Evolutionary conservation across 2,888 invertebrate genomes (phyloP).

Genomic region (Criorhina ranunculi): DNA sequence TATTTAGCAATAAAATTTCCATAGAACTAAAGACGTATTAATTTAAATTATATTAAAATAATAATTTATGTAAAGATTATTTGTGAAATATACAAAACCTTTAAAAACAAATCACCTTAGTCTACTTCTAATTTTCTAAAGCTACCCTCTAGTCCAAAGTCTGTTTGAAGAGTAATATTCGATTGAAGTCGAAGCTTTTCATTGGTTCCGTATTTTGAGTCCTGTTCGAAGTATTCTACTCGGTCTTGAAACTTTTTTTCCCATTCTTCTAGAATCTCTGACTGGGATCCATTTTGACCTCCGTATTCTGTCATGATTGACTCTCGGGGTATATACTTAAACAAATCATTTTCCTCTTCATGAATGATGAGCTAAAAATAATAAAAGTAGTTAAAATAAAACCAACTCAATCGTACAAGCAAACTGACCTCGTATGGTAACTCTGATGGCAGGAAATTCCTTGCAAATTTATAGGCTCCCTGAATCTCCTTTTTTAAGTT

Average conservation of each 20-base stretch:
- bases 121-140: neutral
- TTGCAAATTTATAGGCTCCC: constrained; percentile 79
- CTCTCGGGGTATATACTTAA: constrained; percentile 79
- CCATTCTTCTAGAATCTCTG: constrained; percentile 68
- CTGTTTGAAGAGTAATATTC: too few relatives aligned
- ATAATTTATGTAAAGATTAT: constrained; percentile 35
- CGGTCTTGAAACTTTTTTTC: constrained; percentile 77
- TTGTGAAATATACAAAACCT: constrained; percentile 41
- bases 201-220: constrained; percentile 79
- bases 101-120: neutral
- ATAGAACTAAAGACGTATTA: constrained; percentile 59
- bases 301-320: constrained; percentile 81
- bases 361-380: constrained; percentile 80
- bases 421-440: constrained; percentile 79
- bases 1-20: constrained; percentile 54
- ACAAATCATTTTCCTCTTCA: constrained; percentile 81
- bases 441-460: constrained; percentile 79
- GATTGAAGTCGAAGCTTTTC: constrained; percentile 78
- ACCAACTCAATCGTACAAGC: too few relatives aligned
- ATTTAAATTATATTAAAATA: constrained; percentile 1
- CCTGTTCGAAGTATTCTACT: constrained; percentile 79
- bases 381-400: neutral
- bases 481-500: constrained; percentile 80
- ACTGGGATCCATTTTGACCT: constrained; percentile 19
- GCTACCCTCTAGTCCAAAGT: too few relatives aligned